phyloP scores from a whole-genome alignment of 2,888 invertebrate genomes.

The Microctonus hyperodae region DNA sequence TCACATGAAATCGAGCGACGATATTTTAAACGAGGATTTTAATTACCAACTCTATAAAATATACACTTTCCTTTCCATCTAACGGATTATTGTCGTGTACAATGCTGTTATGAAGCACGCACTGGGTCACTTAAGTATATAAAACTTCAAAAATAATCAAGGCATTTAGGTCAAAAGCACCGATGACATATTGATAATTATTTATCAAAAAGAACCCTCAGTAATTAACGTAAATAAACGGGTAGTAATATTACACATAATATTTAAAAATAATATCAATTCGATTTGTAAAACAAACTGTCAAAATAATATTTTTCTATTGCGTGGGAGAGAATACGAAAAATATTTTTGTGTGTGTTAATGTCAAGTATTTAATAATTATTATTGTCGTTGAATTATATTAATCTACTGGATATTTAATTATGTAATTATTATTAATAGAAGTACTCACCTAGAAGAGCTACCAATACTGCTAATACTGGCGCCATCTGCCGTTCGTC shows the following conservation, averaged over 20 bases:
- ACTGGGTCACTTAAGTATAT: not conserved
- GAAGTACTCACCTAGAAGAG: constrained; percentile 73
- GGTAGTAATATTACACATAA: not conserved
- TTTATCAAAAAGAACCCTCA: not conserved
- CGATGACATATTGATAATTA: not conserved
- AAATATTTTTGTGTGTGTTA: too few species aligned
- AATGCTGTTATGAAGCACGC: not conserved
- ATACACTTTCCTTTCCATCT: not conserved
- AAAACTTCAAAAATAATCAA: not conserved
- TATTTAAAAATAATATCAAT: not conserved
- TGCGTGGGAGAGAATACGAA: too few species aligned
- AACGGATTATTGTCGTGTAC: not conserved
- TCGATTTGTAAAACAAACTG: too few species aligned
- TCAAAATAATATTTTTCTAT: too few species aligned
- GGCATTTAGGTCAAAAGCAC: not conserved
- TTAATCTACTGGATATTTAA: not conserved
- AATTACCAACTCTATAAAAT: not conserved
- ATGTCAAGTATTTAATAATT: constrained; percentile 11
- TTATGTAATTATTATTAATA: not conserved
- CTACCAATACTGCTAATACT: constrained; percentile 93
- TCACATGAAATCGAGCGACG: constrained; percentile 20
- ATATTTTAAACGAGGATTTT: not conserved
- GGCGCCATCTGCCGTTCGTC: constrained; percentile 78
- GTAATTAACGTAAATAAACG: too few species aligned
- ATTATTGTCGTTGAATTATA: not conserved